phyloP scores from a whole-genome alignment of 2,797 vertebrate species.

The Myotis vivesi region DNA sequence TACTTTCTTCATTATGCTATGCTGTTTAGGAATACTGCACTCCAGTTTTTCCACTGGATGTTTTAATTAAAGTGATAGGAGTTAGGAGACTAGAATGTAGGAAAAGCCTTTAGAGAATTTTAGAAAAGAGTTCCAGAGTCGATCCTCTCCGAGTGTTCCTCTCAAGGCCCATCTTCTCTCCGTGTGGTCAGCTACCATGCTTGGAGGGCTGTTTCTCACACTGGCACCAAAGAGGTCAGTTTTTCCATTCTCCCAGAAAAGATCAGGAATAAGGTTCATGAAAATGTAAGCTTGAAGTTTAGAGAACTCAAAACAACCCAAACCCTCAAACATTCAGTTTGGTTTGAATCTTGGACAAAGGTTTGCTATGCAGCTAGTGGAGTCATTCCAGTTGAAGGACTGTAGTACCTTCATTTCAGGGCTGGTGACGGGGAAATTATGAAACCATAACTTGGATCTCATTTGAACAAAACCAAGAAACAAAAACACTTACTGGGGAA shows the following conservation, averaged over 20 bases:
- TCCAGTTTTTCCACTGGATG: background rate
- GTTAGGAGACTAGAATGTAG: background rate
- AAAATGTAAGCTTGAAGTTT: slow-evolving; percentile 76
- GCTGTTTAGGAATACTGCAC: slow-evolving; percentile 13
- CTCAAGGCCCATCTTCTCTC: background rate
- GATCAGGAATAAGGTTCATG: slow-evolving; percentile 74
- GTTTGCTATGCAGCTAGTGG: slow-evolving; percentile 68
- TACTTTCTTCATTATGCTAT: background rate
- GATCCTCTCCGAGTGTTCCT: background rate
- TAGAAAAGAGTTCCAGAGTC: background rate
- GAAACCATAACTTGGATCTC: slow-evolving; percentile 77
- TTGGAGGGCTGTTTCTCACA: slow-evolving; percentile 6
- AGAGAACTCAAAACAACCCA: slow-evolving; percentile 78
- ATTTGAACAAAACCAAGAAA: slow-evolving; percentile 79
- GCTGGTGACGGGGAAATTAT: slow-evolving; percentile 73
- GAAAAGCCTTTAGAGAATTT: background rate
- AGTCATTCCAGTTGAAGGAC: slow-evolving; percentile 61
- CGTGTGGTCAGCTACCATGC: background rate
- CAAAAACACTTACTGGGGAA: slow-evolving; percentile 76
- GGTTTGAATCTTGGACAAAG: slow-evolving; percentile 75
- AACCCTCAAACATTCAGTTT: slow-evolving; percentile 78
- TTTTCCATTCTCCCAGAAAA: slow-evolving; percentile 76
- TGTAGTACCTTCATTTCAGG: slow-evolving; percentile 76
- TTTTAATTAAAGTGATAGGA: slow-evolving; percentile 40
- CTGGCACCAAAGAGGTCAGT: slow-evolving; percentile 60